Conservation (phyloP, 2,888 invertebrate species). For the Bimastos eiseni region DNA sequence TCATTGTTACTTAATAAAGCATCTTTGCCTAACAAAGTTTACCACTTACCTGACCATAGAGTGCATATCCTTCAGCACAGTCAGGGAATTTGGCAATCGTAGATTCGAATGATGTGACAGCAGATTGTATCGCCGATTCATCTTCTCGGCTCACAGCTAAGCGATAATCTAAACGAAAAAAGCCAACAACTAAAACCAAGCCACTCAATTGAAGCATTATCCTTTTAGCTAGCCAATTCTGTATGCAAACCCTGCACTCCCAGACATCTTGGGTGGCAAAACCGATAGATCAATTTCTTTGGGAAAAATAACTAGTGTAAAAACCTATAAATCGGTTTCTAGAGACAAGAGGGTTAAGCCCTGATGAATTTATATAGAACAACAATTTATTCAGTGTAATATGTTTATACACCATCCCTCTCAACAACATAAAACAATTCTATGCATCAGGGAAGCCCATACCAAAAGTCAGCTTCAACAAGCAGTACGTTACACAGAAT, state of each 20-base stretch:
- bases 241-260: too few species aligned
- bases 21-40: not conserved
- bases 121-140: constrained; percentile 64
- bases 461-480: not conserved
- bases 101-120: constrained; percentile 70
- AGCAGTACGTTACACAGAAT: not conserved
- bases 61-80: constrained; percentile 82
- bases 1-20: not conserved
- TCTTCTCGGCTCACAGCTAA: constrained; percentile 65
- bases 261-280: too few species aligned
- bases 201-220: not conserved
- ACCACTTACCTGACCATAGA: constrained; percentile 77
- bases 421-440: not conserved
- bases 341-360: too few species aligned
- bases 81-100: constrained; percentile 79
- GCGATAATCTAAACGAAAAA: constrained; percentile 67
- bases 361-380: not conserved
- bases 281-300: too few species aligned
- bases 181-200: not conserved
- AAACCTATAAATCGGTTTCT: too few species aligned
- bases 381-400: not conserved
- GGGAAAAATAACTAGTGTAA: too few species aligned
- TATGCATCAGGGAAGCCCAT: not conserved
- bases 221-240: too few species aligned
- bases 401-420: not conserved